Evolutionary conservation across 2,888 invertebrate species (phyloP).

Genomic region (Neria commutata): DNA sequence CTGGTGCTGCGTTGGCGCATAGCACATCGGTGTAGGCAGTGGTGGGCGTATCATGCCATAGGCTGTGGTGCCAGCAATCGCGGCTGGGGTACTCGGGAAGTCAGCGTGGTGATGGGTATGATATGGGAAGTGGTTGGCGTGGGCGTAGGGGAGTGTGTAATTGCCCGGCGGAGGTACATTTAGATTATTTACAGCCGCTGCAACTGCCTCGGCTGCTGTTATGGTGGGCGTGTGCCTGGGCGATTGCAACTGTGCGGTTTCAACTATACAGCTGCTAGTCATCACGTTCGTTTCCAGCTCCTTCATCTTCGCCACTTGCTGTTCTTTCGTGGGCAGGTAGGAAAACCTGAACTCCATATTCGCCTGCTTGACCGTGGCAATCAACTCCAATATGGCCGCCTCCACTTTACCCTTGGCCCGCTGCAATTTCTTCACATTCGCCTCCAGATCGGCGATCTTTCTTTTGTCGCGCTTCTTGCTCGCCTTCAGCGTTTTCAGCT

Average conservation of each 20-base stretch:
- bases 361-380: constrained; percentile 57
- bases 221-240: too few species aligned
- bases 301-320: constrained; percentile 53
- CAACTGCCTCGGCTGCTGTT: not conserved
- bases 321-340: constrained; percentile 61
- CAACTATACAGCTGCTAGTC: too few species aligned
- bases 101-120: too few species aligned
- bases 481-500: constrained; percentile 51
- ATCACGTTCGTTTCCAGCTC: constrained; percentile 40
- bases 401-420: constrained; percentile 60
- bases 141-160: constrained; percentile 41
- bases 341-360: constrained; percentile 59
- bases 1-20: constrained; percentile 53
- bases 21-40: constrained; percentile 51
- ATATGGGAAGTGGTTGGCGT: constrained; percentile 41
- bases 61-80: constrained; percentile 17
- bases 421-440: constrained; percentile 58
- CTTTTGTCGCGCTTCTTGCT: constrained; percentile 59
- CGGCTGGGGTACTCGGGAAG: constrained; percentile 19
- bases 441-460: constrained; percentile 56
- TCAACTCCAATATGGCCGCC: constrained; percentile 56
- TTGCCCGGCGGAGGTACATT: constrained; percentile 21
- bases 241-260: constrained; percentile 2
- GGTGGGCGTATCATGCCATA: constrained; percentile 40
- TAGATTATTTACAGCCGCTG: constrained; percentile 8